These are phyloP conservation scores for Epinephelus coioides DNA, from an alignment of 2,797 vertebrate species.

Conservation along the genomic window DNA sequence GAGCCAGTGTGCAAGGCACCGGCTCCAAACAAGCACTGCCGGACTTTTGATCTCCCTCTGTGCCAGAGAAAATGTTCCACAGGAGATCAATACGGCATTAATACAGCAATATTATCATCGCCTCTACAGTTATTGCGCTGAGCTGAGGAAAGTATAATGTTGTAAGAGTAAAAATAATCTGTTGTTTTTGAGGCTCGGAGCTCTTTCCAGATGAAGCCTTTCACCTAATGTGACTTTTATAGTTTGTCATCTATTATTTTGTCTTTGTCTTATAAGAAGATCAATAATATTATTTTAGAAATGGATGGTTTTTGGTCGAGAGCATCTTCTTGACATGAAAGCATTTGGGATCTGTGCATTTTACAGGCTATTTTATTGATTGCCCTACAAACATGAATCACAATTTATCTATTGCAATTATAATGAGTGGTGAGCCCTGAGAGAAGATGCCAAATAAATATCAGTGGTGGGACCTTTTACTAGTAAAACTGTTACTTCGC, in stretches of 20 bases:
- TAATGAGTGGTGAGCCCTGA: not conserved
- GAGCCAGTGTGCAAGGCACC: slow-evolving; percentile 38
- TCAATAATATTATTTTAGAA: not conserved
- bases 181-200: not conserved
- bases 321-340: not conserved
- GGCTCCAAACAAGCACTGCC: not conserved
- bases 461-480: not conserved
- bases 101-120: slow-evolving; percentile 3
- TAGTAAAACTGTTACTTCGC: not conserved
- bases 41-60: not conserved
- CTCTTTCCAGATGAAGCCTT: slow-evolving; percentile 3
- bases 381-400: not conserved
- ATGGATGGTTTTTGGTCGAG: not conserved
- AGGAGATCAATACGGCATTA: slow-evolving; percentile 23
- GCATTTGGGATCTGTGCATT: not conserved
- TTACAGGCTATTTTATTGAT: not conserved
- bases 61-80: not conserved
- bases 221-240: not conserved
- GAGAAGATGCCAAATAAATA: not conserved
- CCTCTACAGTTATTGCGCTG: not conserved
- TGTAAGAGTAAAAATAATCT: slow-evolving; percentile 6
- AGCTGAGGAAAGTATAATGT: slow-evolving; percentile 1
- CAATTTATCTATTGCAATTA: not conserved
- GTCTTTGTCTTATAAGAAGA: slow-evolving; percentile 12
- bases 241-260: not conserved